Evolutionary conservation across 2,888 invertebrate species (phyloP).

Genomic region (Rhabditoides inermis): DNA sequence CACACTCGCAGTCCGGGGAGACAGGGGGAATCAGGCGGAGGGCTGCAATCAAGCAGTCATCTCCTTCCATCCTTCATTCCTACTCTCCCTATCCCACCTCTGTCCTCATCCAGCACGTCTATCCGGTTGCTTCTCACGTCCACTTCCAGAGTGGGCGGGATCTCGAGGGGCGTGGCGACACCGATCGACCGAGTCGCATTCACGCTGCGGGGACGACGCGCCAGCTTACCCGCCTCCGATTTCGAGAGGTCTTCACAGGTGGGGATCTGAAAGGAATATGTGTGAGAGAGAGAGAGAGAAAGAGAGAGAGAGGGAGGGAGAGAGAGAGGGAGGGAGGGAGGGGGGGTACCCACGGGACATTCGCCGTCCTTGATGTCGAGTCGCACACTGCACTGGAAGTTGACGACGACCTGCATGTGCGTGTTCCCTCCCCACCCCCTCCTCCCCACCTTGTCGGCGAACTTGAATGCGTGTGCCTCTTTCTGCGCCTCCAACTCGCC

Average conservation of each 20-base stretch:
- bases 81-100: constrained; percentile 1
- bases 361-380: constrained; percentile 46
- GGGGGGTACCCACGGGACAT: constrained; percentile 29
- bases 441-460: constrained; percentile 44
- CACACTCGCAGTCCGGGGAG: too few species aligned
- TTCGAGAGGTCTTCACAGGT: not conserved
- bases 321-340: not conserved
- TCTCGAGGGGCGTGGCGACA: not conserved
- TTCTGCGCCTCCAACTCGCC: constrained; percentile 40
- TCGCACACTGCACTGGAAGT: constrained; percentile 50
- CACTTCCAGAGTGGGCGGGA: not conserved
- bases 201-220: not conserved
- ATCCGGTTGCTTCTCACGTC: constrained; percentile 9
- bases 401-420: constrained; percentile 45
- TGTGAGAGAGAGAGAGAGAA: not conserved
- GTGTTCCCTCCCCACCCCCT: too few species aligned
- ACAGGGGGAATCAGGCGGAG: too few species aligned
- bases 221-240: not conserved
- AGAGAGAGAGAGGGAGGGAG: not conserved
- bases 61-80: not conserved
- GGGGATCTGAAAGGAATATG: constrained; percentile 5
- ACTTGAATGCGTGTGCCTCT: constrained; percentile 51
- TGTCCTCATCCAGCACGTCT: constrained; percentile 10
- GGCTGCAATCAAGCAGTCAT: not conserved
- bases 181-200: not conserved